Conservation (phyloP, 2,888 invertebrate genomes). For the Lasioglossum lativentre region DNA sequence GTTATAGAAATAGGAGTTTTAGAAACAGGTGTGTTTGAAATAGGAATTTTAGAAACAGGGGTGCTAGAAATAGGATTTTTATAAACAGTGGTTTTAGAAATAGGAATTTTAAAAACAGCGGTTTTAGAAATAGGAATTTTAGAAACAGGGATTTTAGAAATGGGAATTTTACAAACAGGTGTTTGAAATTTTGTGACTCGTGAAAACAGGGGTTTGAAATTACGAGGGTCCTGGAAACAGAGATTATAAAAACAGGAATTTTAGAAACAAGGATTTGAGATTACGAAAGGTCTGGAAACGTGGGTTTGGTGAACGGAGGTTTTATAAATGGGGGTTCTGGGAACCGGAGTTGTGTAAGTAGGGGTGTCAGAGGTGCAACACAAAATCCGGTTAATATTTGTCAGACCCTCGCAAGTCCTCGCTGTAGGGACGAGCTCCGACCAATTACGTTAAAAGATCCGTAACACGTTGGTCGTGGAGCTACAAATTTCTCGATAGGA, state of each 20-base stretch:
- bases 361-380: not conserved
- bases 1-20: too few relatives aligned
- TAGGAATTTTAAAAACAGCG: too few relatives aligned
- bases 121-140: too few relatives aligned
- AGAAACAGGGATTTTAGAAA: too few relatives aligned
- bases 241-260: not conserved
- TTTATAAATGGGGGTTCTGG: not conserved
- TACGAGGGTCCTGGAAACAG: not conserved
- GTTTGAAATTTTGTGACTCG: too few relatives aligned
- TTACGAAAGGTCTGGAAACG: not conserved
- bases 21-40: too few relatives aligned
- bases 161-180: too few relatives aligned
- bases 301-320: not conserved
- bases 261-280: too few relatives aligned
- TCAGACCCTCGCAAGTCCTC: not conserved
- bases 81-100: too few relatives aligned
- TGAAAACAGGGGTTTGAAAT: too few relatives aligned
- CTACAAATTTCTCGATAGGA: conserved; percentile 26
- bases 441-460: conserved; percentile 65
- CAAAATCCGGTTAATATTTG: not conserved
- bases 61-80: too few relatives aligned
- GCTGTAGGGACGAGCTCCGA: not conserved
- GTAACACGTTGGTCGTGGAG: conserved; percentile 29
- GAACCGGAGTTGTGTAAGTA: not conserved
- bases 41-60: too few relatives aligned